Evolutionary conservation across 2,888 invertebrate genomes (phyloP), one percentile per base, ranked within the genome.

Genomic region (Acronicta aceris): DNA sequence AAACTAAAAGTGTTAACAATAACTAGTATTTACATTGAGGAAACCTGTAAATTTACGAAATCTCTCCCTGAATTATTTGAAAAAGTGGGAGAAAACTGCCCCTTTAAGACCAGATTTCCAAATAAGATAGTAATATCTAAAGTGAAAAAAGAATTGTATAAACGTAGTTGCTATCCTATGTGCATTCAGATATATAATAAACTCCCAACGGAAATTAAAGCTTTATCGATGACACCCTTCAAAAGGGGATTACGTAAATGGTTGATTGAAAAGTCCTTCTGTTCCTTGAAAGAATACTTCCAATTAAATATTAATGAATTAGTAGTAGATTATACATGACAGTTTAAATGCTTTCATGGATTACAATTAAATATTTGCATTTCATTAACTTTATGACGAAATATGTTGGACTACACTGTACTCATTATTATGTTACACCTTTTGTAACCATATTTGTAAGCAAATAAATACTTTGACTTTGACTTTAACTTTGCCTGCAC

Each of bases 371-470:
- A 38, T 38, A 38, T 38, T 38, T 38, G 38, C 38, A 38, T 38
- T n/a, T 38, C 38, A 38, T 38, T 38, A 38, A n/a, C 9, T 38
- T 38, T 38, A 38, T 38, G 38, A 2, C n/a, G 38, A 38, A 38
- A 38, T 38, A 38, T 38, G 38, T 6, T 38, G 38, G 36, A 36
- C 36, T 38, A 38, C 36, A 38, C 36, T 36, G 13, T 36, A 36
- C 36, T 38, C 2, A 13, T 5, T 13, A 36, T 38, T 38, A 38
- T 38, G 38, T 38, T n/a, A 38, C 38, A 38, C n/a, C 38, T 38
- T 38, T 38, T 38, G 38, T 38, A 38, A 38, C 38, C 38, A 38
- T 38, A 38, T n/a, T 38, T 38, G 38, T 38, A 38, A 38, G 38
- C 38, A 38, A 38, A 38, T 38, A 38, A 38, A 38, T 38, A 38